A percentile compares a stretch with the other conserved stretches of the same genome.
phyloP scores from a whole-genome alignment of 2,797 vertebrate species.

The Crenichthys baileyi region DNA sequence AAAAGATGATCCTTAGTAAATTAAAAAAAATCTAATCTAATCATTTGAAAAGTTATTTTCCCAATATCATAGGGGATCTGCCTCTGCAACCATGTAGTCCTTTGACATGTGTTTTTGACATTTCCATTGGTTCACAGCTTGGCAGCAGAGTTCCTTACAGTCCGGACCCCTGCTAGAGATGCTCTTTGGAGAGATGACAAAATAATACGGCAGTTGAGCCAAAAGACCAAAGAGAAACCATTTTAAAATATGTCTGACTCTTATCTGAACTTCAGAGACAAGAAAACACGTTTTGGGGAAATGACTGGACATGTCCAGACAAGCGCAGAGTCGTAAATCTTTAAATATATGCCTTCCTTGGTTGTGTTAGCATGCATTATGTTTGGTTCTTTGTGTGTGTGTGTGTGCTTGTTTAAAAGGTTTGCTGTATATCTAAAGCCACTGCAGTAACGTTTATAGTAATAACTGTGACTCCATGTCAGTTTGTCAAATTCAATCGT shows the following conservation, averaged over 20 bases:
- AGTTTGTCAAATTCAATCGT: conserved; percentile 56
- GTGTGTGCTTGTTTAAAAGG: neutral
- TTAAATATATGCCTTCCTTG: conserved; percentile 2
- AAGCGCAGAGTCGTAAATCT: neutral
- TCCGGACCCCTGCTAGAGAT: conserved; percentile 16
- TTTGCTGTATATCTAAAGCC: conserved; percentile 11
- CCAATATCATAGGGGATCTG: neutral
- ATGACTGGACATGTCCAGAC: neutral
- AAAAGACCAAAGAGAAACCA: conserved; percentile 4
- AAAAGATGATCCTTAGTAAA: neutral
- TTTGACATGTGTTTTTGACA: conserved; percentile 5
- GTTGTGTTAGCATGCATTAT: conserved; percentile 8
- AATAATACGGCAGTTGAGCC: neutral
- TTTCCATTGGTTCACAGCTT: neutral
- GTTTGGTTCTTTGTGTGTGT: neutral
- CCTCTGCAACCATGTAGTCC: conserved; percentile 2
- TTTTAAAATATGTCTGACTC: neutral
- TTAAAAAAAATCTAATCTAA: neutral
- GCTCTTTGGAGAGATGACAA: conserved; percentile 9
- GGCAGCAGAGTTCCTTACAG: conserved; percentile 7
- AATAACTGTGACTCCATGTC: conserved; percentile 13
- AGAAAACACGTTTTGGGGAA: neutral
- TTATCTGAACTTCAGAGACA: neutral
- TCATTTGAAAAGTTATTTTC: conserved; percentile 1
- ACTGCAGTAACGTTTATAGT: conserved; percentile 3